A percentile compares a stretch with the other conserved stretches of the same genome.
phyloP scores from a whole-genome alignment of 2,797 vertebrate species.

The Pangasius mekongensis region DNA sequence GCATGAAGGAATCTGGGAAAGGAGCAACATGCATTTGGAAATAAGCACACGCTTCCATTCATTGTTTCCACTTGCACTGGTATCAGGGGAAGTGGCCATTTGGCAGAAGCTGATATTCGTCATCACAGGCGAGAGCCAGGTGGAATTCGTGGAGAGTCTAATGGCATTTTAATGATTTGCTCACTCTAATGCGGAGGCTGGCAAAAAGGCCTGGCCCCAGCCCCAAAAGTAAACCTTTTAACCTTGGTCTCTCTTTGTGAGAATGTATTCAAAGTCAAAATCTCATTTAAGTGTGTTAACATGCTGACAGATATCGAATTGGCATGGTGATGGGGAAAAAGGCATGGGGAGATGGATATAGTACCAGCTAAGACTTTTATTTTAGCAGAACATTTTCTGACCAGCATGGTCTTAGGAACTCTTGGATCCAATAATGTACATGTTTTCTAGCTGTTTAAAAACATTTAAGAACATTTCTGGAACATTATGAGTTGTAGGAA shows the following conservation, averaged over 20 bases:
- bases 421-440: not conserved
- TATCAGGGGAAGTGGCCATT: conserved; percentile 52
- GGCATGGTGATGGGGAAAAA: not conserved
- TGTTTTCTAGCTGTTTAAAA: not conserved
- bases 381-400: not conserved
- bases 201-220: conserved; percentile 55
- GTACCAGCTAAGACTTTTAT: not conserved
- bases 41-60: conserved; percentile 38
- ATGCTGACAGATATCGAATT: conserved; percentile 34
- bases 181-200: conserved; percentile 73
- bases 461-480: not conserved
- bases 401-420: not conserved
- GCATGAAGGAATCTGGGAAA: conserved; percentile 35
- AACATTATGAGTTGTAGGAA: not conserved
- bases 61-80: conserved; percentile 37
- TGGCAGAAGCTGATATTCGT: conserved; percentile 46
- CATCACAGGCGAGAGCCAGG: conserved; percentile 38
- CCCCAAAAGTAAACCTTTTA: conserved; percentile 53
- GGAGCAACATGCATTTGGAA: conserved; percentile 44
- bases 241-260: conserved; percentile 40
- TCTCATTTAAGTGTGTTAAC: conserved; percentile 46
- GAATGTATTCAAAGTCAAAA: conserved; percentile 43
- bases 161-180: conserved; percentile 75
- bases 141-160: conserved; percentile 56
- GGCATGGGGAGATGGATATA: not conserved